These are phyloP conservation scores for Halcyon badia DNA, from an alignment of 2,797 vertebrate species.

Conservation along the genomic window DNA sequence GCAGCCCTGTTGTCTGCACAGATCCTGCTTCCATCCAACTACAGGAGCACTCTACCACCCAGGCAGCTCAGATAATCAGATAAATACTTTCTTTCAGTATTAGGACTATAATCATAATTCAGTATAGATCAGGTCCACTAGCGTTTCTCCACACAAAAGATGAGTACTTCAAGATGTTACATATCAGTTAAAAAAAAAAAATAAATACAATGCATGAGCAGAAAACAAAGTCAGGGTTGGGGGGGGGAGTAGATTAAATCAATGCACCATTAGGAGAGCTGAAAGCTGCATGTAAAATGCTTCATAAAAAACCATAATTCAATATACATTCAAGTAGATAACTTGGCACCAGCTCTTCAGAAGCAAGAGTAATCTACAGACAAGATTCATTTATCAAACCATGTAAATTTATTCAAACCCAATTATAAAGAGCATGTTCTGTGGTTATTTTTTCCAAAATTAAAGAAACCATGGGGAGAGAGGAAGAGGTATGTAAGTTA, in stretches of 20 bases:
- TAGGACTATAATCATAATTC: background rate
- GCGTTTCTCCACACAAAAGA: background rate
- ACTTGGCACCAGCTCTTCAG: background rate
- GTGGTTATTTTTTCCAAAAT: background rate
- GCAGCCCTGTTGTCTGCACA: background rate
- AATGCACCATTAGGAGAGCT: background rate
- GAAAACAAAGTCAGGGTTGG: background rate
- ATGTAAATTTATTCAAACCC: background rate
- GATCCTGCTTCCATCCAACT: background rate
- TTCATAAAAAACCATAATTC: background rate
- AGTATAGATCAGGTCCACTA: background rate
- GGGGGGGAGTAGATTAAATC: background rate
- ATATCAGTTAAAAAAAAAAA: background rate
- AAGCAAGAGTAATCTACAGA: background rate
- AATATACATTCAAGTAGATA: background rate
- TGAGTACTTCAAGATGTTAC: background rate
- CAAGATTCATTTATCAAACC: background rate
- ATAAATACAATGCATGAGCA: background rate
- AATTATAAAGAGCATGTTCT: background rate
- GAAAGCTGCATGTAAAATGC: background rate
- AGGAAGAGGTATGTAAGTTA: background rate
- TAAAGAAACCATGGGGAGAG: background rate
- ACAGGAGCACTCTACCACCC: background rate
- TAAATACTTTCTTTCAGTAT: background rate
- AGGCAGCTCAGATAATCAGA: background rate